Evolutionary conservation across 2,888 invertebrate species (phyloP).

Genomic region (Zootermopsis nevadensis): DNA sequence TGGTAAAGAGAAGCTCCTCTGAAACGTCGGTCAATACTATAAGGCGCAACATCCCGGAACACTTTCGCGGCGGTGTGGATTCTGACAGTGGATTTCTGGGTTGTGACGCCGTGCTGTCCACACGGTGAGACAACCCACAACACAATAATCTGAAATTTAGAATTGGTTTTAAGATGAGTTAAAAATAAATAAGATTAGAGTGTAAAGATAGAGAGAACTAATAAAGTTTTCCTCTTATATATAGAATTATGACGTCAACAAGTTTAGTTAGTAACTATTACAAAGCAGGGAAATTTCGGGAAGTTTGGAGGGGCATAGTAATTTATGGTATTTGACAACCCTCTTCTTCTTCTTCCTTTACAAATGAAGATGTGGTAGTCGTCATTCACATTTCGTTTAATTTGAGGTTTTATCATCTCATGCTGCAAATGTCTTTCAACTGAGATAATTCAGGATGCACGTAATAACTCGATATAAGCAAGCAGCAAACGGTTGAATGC

Average conservation of each 20-base stretch:
- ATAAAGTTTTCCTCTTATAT: background rate
- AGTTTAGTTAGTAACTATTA: background rate
- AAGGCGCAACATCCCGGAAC: no score
- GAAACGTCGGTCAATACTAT: no score
- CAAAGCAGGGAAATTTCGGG: background rate
- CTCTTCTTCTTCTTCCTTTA: background rate
- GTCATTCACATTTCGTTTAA: background rate
- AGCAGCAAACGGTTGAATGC: background rate
- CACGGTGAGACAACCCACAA: no score
- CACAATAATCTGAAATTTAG: no score
- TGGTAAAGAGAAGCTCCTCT: no score
- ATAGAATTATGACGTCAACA: background rate
- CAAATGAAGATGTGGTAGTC: background rate
- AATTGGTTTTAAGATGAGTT: no score
- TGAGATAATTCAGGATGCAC: background rate
- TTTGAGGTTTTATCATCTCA: background rate
- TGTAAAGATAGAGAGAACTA: background rate
- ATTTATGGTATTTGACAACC: background rate
- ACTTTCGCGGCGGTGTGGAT: no score
- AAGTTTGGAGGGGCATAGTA: background rate
- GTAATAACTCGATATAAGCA: background rate
- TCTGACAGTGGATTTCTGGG: no score
- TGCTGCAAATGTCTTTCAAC: background rate
- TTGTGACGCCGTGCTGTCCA: no score
- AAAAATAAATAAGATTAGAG: no score